Percentiles rank a stretch among this genome's conserved stretches.
Conservation (phyloP, 1,140 invertebrate genomes). For the Bombus polaris region DNA sequence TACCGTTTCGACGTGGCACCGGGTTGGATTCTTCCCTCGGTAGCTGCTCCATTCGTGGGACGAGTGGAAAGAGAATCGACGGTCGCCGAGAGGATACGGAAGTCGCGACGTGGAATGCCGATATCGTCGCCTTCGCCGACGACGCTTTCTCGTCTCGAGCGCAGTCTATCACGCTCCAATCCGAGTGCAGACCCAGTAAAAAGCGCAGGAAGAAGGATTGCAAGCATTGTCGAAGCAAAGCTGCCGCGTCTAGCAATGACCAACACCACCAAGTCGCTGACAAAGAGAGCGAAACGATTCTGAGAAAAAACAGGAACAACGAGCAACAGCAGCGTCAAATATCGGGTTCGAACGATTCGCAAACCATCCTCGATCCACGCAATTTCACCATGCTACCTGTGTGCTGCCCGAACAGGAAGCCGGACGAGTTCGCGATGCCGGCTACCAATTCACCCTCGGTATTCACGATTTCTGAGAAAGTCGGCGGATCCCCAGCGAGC, state of each 20-base stretch:
- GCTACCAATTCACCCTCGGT: slow-evolving; percentile 1
- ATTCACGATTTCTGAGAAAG: slow-evolving; percentile 68
- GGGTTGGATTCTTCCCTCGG: slow-evolving; percentile 44
- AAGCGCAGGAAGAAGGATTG: slow-evolving; percentile 78
- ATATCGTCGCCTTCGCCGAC: neutral
- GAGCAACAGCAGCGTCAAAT: neutral
- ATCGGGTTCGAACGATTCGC: neutral
- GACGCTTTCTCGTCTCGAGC: neutral
- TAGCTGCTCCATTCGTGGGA: slow-evolving; percentile 73
- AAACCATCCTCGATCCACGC: neutral
- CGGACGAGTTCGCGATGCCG: neutral
- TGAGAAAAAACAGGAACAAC: slow-evolving; percentile 26
- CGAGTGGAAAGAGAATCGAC: slow-evolving; percentile 65
- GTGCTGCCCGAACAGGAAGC: neutral
- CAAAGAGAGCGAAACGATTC: slow-evolving; percentile 6
- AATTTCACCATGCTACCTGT: neutral
- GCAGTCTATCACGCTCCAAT: neutral
- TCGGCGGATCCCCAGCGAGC: neutral
- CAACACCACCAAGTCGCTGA: neutral
- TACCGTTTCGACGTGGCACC: slow-evolving; percentile 67
- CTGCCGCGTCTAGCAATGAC: neutral
- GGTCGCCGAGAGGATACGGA: slow-evolving; percentile 12
- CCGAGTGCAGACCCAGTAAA: slow-evolving; percentile 57
- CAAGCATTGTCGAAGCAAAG: slow-evolving; percentile 77
- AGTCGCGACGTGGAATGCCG: neutral